Base-by-base conservation (phyloP, 2,888 invertebrate genomes). In the Ceratothoa steindachneri region DNA sequence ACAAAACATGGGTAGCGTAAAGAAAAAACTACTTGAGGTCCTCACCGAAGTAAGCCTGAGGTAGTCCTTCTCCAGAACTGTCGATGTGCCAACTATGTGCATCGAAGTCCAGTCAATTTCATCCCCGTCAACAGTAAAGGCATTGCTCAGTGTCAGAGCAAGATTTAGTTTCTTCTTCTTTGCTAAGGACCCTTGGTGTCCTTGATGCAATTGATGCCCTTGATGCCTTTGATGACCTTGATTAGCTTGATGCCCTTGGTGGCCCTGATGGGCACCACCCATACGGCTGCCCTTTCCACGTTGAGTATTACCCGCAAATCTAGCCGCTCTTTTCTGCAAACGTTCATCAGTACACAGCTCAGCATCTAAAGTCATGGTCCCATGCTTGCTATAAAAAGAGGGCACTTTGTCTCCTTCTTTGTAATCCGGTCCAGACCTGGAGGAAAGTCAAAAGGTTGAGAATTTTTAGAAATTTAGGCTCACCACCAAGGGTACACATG, bases 61-160 rank as follows among this genome's bases (percentile, higher is more conserved):
- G 85, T 97, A 99, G 67, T 92, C 92, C 85, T 99, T 99, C 85
- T 99, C 98, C 83, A 99, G 86, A 84, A 97, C 93, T 84, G 88
- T 89, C 86, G 95, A 96, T 24, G 95, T 95, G 80, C 98, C 99
- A 81, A 97, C 91, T 83, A 99, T 93, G 85, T 95, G 94, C 85
- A 92, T 89, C 84, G 91, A 90, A 81, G 90, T 89, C 86, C 93
- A 89, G 86, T 95, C 94, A 86, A 93, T 90, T 82, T 92, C 86
- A 72, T 84, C 91, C 77, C 89, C 88, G 80, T 89, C 87, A 15
- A 78, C 69, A 1, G 76, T 60, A 53, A 77, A 77, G 2, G 74
- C 66, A 53, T 71, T 75, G 51, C 41, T 78, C 30, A 71, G 73
- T 1, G 73, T 67, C 52, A 70, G 65, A 3, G 69, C 53, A 30